Base-by-base conservation (phyloP, 2,113 vertebrate genomes). In the Dasyurus viverrinus region DNA sequence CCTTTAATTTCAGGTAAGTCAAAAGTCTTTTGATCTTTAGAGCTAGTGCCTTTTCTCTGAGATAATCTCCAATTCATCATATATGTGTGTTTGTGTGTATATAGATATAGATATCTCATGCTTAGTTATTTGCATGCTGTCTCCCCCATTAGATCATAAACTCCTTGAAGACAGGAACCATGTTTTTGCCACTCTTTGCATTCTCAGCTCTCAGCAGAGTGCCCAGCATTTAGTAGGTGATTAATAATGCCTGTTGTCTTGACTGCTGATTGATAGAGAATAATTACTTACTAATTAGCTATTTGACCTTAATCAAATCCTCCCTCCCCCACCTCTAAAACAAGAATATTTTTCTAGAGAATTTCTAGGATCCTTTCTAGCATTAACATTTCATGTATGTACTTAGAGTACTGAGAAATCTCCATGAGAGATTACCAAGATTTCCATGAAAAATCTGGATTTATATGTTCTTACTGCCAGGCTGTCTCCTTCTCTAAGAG, bases 401-500 rank as follows among this genome's bases (percentile, higher is more conserved):
- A 46, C 54, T 95, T 93, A 94, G 42, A 53, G 42, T n/a, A 89
- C 1, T 48, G 26, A 90, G 60, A 50, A 52, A 9, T 52, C 54
- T 90, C 0, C 48, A 52, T 52, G 50, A 52, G 50, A 52, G 50
- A 52, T 9, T 9, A 93, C 94, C 93, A 89, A 92, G 93, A n/a
- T 96, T 53, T 95, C 90, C 76, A 95, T 95, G 90, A 95, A 92
- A 52, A 96, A 93, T 84, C 52, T 89, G 60, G 89, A 53, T 95
- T 94, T 54, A 22, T 42, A 84, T 84, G 42, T 42, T 84, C n/a
- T 84, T 42, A 16, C n/a, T 42, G 42, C 68, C n/a, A 84, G 8
- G 6, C 22, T 46, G 25, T 96, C 89, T 92, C 76, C 1, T 95
- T 93, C 54, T 11, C 90, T 76, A n/a, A 89, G 68, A 50, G 60